phyloP scores from a whole-genome alignment of 2,797 vertebrate species.

The Holocentrus rufus region DNA sequence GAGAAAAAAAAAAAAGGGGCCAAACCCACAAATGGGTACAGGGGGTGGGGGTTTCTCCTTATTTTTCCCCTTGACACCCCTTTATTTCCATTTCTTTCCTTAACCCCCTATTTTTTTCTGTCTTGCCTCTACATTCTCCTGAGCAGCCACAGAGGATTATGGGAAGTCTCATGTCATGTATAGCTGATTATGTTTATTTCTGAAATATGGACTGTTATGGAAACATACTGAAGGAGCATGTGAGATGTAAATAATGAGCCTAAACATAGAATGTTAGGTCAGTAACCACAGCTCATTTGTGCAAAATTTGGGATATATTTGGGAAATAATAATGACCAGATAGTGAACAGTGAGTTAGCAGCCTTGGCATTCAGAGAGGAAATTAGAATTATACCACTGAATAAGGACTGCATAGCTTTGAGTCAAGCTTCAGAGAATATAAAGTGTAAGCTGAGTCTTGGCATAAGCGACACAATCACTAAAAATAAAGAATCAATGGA shows the following conservation, averaged over 20 bases:
- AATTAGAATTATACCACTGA: constrained; percentile 23
- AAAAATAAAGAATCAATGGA: constrained; percentile 9
- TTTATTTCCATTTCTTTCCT: too few species aligned
- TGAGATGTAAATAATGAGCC: constrained; percentile 26
- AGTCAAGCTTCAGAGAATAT: constrained; percentile 6
- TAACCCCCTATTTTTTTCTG: too few species aligned
- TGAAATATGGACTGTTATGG: not conserved
- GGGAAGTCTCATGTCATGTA: not conserved
- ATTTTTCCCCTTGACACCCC: too few species aligned
- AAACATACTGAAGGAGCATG: constrained; percentile 23
- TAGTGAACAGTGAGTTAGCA: constrained; percentile 38
- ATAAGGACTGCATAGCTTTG: constrained; percentile 21
- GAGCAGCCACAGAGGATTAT: not conserved
- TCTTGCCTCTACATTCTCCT: too few species aligned
- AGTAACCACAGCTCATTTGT: constrained; percentile 42
- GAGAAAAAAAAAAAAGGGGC: too few species aligned
- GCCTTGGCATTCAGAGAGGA: constrained; percentile 25
- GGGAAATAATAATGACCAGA: constrained; percentile 32
- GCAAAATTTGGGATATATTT: constrained; percentile 50
- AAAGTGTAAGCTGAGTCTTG: not conserved
- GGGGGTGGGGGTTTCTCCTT: too few species aligned
- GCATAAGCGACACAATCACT: constrained; percentile 5
- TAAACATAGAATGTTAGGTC: constrained; percentile 39
- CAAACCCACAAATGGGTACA: too few species aligned
- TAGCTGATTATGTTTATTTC: not conserved